These are phyloP conservation scores for Platygyra sinensis DNA, from an alignment of 64 coral and sea anemone species.

Conservation along the genomic window DNA sequence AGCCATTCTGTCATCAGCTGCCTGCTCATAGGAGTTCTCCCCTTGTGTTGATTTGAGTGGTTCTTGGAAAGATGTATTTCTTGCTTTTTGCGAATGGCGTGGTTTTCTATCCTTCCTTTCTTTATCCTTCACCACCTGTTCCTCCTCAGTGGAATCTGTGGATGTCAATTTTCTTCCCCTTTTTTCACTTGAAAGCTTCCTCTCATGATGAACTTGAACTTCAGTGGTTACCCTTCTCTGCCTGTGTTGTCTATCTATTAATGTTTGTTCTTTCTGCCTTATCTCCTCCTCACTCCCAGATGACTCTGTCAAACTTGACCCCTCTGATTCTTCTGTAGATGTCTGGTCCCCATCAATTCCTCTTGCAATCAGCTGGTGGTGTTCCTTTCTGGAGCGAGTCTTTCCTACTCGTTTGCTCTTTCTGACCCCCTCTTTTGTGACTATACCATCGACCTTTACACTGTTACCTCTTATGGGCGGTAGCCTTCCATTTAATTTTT, in stretches of 20 bases:
- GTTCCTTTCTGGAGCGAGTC: constrained; percentile 73
- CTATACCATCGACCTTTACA: not conserved
- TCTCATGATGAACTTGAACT: constrained; percentile 30
- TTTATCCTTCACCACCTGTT: not conserved
- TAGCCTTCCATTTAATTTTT: constrained; percentile 46
- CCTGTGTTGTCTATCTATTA: not conserved
- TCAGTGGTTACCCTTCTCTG: constrained; percentile 5
- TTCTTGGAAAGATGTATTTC: not conserved
- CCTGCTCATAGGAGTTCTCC: constrained; percentile 37
- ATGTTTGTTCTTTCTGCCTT: not conserved
- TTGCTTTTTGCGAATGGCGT: constrained; percentile 1
- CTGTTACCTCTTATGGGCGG: constrained; percentile 4
- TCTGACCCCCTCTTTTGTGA: constrained; percentile 22
- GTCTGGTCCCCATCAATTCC: constrained; percentile 80
- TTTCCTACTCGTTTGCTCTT: constrained; percentile 53
- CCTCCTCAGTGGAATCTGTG: constrained; percentile 16
- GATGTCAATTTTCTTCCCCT: not conserved
- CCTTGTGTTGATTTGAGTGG: constrained; percentile 16
- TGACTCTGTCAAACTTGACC: not conserved
- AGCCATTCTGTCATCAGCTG: constrained; percentile 40
- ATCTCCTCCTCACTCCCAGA: constrained; percentile 1
- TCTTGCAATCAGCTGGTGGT: constrained; percentile 88
- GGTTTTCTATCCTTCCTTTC: not conserved
- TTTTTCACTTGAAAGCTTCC: not conserved
- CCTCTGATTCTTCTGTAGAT: constrained; percentile 21